Conservation (phyloP, 2,113 vertebrate species). For the Anolis sagrei region DNA sequence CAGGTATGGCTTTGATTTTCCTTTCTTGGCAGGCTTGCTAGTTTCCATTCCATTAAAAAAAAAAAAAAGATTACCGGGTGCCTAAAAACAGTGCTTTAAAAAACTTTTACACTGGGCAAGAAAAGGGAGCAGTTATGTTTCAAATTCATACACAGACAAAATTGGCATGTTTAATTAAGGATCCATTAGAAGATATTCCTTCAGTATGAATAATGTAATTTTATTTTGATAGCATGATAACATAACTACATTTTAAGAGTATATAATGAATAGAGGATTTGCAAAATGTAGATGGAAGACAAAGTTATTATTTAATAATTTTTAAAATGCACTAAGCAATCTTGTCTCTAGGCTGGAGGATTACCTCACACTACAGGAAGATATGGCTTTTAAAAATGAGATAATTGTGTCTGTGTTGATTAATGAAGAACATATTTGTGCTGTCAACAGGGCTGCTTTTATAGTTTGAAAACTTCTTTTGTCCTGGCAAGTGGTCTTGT, state of each 20-base stretch:
- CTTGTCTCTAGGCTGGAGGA: slow-evolving; percentile 26
- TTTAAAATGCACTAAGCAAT: slow-evolving; percentile 47
- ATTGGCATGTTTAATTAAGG: slow-evolving; percentile 60
- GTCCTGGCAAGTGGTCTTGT: slow-evolving; percentile 42
- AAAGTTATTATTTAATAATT: slow-evolving; percentile 45
- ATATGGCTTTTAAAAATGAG: slow-evolving; percentile 21
- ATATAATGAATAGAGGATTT: slow-evolving; percentile 31
- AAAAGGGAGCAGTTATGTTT: slow-evolving; percentile 64
- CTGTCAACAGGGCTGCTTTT: slow-evolving; percentile 20
- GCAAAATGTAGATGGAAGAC: slow-evolving; percentile 54
- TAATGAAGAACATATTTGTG: slow-evolving; percentile 49
- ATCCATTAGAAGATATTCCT: slow-evolving; percentile 33
- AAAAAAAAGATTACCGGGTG: slow-evolving; percentile 49
- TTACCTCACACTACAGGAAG: slow-evolving; percentile 14
- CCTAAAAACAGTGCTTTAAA: slow-evolving; percentile 38
- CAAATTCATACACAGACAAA: slow-evolving; percentile 63
- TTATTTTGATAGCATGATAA: neutral
- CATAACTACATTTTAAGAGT: neutral
- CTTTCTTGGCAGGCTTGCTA: slow-evolving; percentile 62
- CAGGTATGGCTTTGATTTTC: slow-evolving; percentile 77
- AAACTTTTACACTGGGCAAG: slow-evolving; percentile 56
- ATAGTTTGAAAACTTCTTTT: slow-evolving; percentile 42
- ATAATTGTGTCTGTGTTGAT: slow-evolving; percentile 51
- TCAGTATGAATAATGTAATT: slow-evolving; percentile 39
- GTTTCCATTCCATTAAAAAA: slow-evolving; percentile 61